Evolutionary conservation across 2,888 invertebrate genomes (phyloP).

Genomic region (Tetragonula carbonaria): DNA sequence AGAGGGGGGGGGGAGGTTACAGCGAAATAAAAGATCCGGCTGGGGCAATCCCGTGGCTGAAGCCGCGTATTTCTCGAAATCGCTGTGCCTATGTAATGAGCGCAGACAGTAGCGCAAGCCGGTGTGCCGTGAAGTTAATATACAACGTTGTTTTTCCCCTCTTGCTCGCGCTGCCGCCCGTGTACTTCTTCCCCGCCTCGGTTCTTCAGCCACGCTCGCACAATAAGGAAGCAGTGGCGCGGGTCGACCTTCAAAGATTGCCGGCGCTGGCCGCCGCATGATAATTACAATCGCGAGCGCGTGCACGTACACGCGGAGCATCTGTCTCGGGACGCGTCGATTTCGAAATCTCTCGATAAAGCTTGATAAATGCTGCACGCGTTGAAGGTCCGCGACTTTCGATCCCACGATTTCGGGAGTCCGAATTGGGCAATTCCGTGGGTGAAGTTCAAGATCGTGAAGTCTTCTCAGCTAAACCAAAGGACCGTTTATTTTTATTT

Average conservation of each 20-base stretch:
- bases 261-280: constrained; percentile 67
- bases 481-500: too few species aligned
- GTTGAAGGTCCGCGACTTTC: too few species aligned
- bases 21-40: constrained; percentile 21
- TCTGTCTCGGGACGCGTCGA: too few species aligned
- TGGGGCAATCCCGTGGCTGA: constrained; percentile 19
- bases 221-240: constrained; percentile 78
- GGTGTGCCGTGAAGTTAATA: constrained; percentile 66
- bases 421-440: too few species aligned
- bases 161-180: background rate
- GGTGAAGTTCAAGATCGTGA: too few species aligned
- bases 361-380: too few species aligned
- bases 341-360: too few species aligned
- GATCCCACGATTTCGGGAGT: too few species aligned
- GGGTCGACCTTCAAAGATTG: constrained; percentile 79
- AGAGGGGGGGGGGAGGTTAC: background rate
- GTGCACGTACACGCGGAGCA: too few species aligned
- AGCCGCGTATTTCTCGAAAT: constrained; percentile 64
- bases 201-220: constrained; percentile 47
- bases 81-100: constrained; percentile 64
- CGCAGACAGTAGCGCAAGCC: constrained; percentile 54
- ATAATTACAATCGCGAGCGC: constrained; percentile 70
- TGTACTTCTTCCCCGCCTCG: background rate
- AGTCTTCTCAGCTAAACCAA: too few species aligned
- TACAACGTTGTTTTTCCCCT: constrained; percentile 39